Base-by-base conservation (phyloP, 2,888 invertebrate genomes). In the Cryptocephalus primarius region DNA sequence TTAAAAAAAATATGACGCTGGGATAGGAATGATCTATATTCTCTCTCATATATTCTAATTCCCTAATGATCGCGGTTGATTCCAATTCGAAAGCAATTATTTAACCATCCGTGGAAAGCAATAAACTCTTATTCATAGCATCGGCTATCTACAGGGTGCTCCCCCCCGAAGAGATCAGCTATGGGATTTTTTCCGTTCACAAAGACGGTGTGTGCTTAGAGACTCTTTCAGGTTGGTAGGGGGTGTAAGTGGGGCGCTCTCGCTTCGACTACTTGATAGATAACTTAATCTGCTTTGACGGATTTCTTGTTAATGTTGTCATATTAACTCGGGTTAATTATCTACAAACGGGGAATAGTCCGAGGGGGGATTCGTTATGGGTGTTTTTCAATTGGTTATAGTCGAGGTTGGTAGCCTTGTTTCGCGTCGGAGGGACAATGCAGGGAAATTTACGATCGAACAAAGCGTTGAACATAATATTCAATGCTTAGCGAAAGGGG, bases 221-320 rank as follows among this genome's bases (percentile, higher is more conserved):
- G 49, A 44, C 46, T 46, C 49, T 33, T 22, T 22, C 2, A 22
- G 22, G 22, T 22, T 22, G 22, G 22, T 22, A 36, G 36, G 36
- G 36, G 36, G 51, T 43, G 45, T 36, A 47, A 32, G 40, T 44
- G 40, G 54, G 55, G 53, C 55, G 56, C 48, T 33, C 39, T 45
- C 43, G 43, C 52, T 58, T 50, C 47, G 54, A 55, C 58, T 58
- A 55, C 54, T 55, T 53, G 55, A 58, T 55, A 51, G 55, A 58
- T 51, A 55, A 55, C 56, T 58, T 58, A 57, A 57, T 58, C 55
- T 54, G 50, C 42, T 53, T 51, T 54, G 56, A 57, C 51, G 47
- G 55, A 48, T 48, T 48, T 41, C 48, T 50, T 47, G 53, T 53
- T 53, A 53, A 53, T 51, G 45, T 49, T 22, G 50, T 50, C 47